Percentiles rank a stretch among this genome's conserved stretches.
Conservation (phyloP, 2,888 invertebrate species). For the Ecliptopera silaceata region DNA sequence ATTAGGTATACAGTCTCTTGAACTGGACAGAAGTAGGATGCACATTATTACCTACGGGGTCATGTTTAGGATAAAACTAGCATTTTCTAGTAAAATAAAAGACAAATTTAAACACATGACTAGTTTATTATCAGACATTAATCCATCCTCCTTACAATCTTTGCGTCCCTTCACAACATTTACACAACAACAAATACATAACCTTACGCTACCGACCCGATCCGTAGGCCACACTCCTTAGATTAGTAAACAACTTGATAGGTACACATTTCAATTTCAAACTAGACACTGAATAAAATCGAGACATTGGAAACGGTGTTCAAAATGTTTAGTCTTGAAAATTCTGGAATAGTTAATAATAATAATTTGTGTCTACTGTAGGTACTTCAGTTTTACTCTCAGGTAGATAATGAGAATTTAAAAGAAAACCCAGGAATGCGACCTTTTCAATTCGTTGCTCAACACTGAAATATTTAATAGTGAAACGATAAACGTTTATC, state of each 20-base stretch:
- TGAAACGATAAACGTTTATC: slow-evolving; percentile 54
- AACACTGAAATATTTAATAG: slow-evolving; percentile 58
- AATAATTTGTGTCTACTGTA: too few relatives aligned
- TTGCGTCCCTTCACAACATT: slow-evolving; percentile 43
- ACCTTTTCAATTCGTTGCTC: slow-evolving; percentile 62
- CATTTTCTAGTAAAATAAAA: too few relatives aligned
- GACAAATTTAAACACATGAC: slow-evolving; percentile 74
- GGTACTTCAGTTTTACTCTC: too few relatives aligned
- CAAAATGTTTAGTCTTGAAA: too few relatives aligned
- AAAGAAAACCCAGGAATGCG: slow-evolving; percentile 51
- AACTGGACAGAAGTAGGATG: too few relatives aligned
- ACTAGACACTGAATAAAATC: too few relatives aligned
- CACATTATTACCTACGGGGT: not conserved
- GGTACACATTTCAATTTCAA: too few relatives aligned
- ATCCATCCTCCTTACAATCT: slow-evolving; percentile 45
- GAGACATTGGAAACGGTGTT: too few relatives aligned
- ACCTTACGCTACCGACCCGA: slow-evolving; percentile 51
- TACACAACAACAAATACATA: slow-evolving; percentile 59
- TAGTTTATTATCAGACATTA: slow-evolving; percentile 78
- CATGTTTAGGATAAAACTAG: not conserved
- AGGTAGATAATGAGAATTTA: too few relatives aligned
- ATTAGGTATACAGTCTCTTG: too few relatives aligned
- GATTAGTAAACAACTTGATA: too few relatives aligned
- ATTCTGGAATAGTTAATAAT: too few relatives aligned
- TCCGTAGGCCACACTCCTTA: slow-evolving; percentile 49